Evolutionary conservation across 2,113 vertebrate species (phyloP).

Genomic region (Butorides virescens): DNA sequence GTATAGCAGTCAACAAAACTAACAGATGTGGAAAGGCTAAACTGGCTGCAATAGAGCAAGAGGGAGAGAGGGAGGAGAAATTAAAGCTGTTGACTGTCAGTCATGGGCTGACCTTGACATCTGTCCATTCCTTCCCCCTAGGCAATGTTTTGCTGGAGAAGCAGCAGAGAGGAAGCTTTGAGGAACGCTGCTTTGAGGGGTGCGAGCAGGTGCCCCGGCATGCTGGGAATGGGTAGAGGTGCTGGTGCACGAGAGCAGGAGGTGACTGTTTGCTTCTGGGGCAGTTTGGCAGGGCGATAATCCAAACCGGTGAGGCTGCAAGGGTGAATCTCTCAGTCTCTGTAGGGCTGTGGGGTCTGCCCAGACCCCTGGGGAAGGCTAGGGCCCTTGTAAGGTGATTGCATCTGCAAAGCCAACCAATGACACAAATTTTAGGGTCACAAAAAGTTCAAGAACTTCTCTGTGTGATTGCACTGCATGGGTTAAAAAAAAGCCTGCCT

Average conservation of each 20-base stretch:
- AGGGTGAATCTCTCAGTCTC: not conserved
- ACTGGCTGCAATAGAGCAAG: not conserved
- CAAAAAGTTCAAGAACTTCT: not conserved
- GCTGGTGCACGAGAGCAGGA: not conserved
- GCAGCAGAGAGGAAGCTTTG: not conserved
- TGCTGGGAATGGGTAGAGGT: not conserved
- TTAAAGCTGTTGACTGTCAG: not conserved
- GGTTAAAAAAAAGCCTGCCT: not conserved
- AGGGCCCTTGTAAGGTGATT: not conserved
- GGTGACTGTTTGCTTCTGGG: not conserved
- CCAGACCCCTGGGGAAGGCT: not conserved
- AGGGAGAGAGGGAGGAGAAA: not conserved
- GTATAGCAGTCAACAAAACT: not conserved
- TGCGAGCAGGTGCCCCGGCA: fast-evolving
- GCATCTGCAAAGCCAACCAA: not conserved
- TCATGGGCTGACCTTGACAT: not conserved
- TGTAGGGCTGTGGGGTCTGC: not conserved
- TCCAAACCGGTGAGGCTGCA: not conserved
- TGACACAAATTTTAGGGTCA: not conserved
- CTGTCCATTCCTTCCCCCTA: not conserved
- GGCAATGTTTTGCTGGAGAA: not conserved
- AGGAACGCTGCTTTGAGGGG: not conserved
- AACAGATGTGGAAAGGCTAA: not conserved
- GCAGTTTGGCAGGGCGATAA: not conserved
- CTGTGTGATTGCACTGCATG: not conserved